Base-by-base conservation (phyloP, 2,888 invertebrate genomes). In the Polyploca ridens region DNA sequence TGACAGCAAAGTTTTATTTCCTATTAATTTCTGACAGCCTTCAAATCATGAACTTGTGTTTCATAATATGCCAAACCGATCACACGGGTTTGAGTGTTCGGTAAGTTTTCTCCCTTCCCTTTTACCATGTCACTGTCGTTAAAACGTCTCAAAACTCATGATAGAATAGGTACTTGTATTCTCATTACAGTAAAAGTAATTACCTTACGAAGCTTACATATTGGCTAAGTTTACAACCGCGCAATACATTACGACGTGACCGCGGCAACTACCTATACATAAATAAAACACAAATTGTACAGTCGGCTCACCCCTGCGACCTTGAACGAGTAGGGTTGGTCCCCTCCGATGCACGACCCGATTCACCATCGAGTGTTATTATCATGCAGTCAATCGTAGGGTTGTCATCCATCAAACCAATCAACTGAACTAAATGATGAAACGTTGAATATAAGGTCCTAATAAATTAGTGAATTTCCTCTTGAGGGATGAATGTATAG, bases 311-410 rank as follows among this genome's bases (percentile, higher is more conserved):
- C 89, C 90, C 90, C 80, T 79, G 70, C 77, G 89, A 89, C 90
- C 90, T 90, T 90, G 90, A 79, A 69, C 76, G 72, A 61, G 72
- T 85, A 88, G 88, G 90, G 89, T 86, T 84, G 84, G 78, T 79
- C 88, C 88, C 89, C 83, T 81, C 74, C 67, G 72, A 67, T 76
- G 77, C 74, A 76, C 73, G 77, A 73, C 69, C 66, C 75, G 74
- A 78, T 79, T 77, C 75, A 70, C 66, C 58, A 73, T 72, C 73
- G 72, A 76, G 73, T 75, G 74, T 75, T 77, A 78, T 75, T 79
- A 76, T 78, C 76, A 77, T 75, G 76, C 66, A 72, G 62, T 65
- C 63, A 66, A 64, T 64, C 66, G 61, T 63, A 63, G 70, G 72
- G 71, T 69, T 71, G 75, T 71, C 74, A 70, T 68, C 68, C 73